Evolutionary conservation across 2,113 vertebrate genomes (phyloP), one percentile per base, ranked within the genome.

Genomic region (Dryoscopus gambensis): DNA sequence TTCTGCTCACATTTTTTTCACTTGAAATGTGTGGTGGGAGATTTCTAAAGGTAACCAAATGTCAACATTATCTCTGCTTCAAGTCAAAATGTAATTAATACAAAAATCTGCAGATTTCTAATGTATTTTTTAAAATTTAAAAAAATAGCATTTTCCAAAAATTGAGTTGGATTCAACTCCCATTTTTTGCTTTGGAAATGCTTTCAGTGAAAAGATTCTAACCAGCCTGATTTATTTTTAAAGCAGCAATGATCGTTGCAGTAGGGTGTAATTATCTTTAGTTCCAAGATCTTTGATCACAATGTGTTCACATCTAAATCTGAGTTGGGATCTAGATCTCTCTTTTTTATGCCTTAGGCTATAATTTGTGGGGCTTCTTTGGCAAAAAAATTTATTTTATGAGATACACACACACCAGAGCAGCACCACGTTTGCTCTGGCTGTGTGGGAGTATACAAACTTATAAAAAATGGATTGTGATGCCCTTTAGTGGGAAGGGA

Each of bases 241-340:
- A 92, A 91, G 42, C 73, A 83, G 92, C 82, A 81, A 40, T 55
- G 79, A 84, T 95, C 5, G 0, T 83, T 91, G 82, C 82, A 91
- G 67, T 42, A 90, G 93, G 71, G 47, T 91, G 63, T 85, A 97
- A 95, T 96, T 92, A 93, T 84, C 91, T 89, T 76, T 62, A 91
- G 87, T 90, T 93, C 90, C 95, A 96, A 96, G 71, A 86, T 95
- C 91, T 97, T 94, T 93, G 96, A 94, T 93, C 85, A 70, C 90
- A 94, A 59, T 27, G 23, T 80, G 82, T 90, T 96, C 87, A 80
- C 68, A 46, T 94, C 85, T 84, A 80, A 91, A 90, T 90, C 85
- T 83, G 85, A 86, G 73, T 11, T 86, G 71, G 85, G 87, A 97
- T 93, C 90, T 80, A 63, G 67, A 92, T 92, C 59, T 73, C 69